phyloP scores from a whole-genome alignment of 2,113 vertebrate species.

The Steatornis caripensis region DNA sequence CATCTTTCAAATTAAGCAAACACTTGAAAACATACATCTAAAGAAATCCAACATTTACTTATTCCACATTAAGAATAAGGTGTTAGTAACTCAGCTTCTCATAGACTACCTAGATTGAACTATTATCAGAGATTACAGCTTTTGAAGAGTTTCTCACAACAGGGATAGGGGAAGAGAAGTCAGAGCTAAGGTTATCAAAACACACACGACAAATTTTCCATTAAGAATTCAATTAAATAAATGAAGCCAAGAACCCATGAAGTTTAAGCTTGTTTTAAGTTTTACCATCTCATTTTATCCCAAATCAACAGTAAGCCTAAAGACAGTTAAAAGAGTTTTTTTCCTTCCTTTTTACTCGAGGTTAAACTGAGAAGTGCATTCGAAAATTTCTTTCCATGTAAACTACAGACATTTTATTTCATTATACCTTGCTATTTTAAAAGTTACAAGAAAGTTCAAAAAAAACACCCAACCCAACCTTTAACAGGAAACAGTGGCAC shows the following conservation, averaged over 20 bases:
- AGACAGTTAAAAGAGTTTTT: background rate
- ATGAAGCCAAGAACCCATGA: background rate
- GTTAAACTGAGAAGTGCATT: background rate
- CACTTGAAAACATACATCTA: background rate
- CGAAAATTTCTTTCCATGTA: background rate
- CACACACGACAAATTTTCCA: background rate
- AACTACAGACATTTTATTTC: background rate
- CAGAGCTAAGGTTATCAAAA: background rate
- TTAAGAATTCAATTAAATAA: background rate
- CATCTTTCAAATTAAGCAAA: background rate
- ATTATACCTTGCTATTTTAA: background rate
- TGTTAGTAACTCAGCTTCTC: background rate
- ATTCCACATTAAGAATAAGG: background rate
- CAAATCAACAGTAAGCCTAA: background rate
- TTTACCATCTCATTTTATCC: background rate
- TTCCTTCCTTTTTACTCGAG: background rate
- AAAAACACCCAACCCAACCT: too few relatives aligned
- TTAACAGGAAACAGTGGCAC: background rate
- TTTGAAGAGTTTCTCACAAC: background rate
- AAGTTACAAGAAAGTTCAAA: background rate
- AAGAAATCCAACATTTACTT: background rate
- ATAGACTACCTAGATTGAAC: background rate
- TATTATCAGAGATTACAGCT: background rate
- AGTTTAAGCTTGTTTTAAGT: background rate
- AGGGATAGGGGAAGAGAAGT: background rate